Conservation (phyloP, 2,113 vertebrate species). For the Xerus inauris region DNA sequence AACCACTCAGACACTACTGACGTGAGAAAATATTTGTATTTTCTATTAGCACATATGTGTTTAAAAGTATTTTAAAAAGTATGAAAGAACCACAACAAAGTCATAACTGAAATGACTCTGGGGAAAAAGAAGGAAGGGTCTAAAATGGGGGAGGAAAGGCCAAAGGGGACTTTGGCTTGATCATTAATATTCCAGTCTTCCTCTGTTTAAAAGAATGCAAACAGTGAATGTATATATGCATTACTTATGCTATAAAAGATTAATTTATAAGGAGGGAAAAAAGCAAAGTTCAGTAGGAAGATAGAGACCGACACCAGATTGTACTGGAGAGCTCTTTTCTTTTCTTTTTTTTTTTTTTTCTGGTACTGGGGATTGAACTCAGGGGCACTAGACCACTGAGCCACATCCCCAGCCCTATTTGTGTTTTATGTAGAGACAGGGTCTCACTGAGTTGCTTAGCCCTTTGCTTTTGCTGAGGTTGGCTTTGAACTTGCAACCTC, state of each 20-base stretch:
- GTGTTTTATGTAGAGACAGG: too few relatives aligned
- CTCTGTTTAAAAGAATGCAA: neutral
- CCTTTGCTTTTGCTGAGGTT: too few relatives aligned
- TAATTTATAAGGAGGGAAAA: neutral
- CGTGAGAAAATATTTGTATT: slow-evolving; percentile 21
- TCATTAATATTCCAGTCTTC: neutral
- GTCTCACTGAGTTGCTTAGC: too few relatives aligned
- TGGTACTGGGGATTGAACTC: too few relatives aligned
- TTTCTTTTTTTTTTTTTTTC: too few relatives aligned
- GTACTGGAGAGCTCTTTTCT: too few relatives aligned
- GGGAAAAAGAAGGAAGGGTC: neutral
- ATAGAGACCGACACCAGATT: neutral
- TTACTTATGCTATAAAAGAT: neutral
- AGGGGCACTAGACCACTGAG: too few relatives aligned
- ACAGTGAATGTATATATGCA: neutral
- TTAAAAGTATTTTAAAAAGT: neutral
- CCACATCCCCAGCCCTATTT: too few relatives aligned
- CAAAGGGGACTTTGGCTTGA: neutral
- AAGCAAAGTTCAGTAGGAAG: neutral
- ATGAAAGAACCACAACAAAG: slow-evolving; percentile 17
- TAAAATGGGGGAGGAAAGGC: neutral
- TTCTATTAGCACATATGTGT: neutral
- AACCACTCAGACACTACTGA: neutral
- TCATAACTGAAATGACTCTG: neutral
- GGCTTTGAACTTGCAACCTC: too few relatives aligned